These are phyloP conservation scores for Fistularia commersonii DNA, from an alignment of 2,797 vertebrate genomes.

Conservation along the genomic window DNA sequence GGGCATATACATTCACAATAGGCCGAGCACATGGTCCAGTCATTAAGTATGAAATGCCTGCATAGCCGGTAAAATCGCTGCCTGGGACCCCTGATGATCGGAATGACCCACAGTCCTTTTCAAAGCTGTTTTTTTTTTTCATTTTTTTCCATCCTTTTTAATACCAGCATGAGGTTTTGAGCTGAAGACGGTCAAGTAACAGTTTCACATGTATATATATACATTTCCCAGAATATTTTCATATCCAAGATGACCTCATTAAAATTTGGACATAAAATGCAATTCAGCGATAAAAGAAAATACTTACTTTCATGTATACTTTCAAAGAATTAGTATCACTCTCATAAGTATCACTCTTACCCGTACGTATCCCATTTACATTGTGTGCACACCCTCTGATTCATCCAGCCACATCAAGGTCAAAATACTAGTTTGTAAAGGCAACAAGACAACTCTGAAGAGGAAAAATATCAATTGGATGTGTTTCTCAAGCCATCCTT, in stretches of 20 bases:
- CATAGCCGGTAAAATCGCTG: conserved; percentile 11
- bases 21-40: conserved; percentile 42
- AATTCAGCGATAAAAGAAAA: not conserved
- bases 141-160: conserved; percentile 8
- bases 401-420: no score
- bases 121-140: no score
- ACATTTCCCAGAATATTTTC: conserved; percentile 12
- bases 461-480: no score
- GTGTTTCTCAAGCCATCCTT: no score
- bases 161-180: conserved; percentile 4
- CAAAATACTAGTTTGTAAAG: no score
- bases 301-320: not conserved
- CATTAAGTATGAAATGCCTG: conserved; percentile 31
- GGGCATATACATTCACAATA: conserved; percentile 15
- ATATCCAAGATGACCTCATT: not conserved
- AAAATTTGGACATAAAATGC: not conserved
- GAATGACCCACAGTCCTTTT: conserved; percentile 12
- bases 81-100: conserved; percentile 17
- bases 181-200: conserved; percentile 16
- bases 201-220: conserved; percentile 5
- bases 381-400: no score
- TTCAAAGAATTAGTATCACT: not conserved
- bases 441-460: no score
- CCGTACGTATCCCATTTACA: no score
- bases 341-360: no score